phyloP scores from a whole-genome alignment of 2,113 vertebrate species.

The Oncorhynchus keta region DNA sequence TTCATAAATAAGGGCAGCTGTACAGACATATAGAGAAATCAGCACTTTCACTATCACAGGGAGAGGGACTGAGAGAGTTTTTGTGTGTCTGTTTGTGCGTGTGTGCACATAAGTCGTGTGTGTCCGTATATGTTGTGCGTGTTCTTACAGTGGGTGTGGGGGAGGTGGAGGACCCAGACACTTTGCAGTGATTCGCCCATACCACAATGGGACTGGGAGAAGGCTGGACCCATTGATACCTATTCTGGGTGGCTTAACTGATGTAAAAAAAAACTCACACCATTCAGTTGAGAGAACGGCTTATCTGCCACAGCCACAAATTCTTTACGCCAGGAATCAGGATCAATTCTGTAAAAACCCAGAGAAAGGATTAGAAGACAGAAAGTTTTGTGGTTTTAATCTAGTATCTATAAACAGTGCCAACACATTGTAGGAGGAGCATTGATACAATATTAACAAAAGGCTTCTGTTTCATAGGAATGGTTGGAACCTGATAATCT shows the following conservation, averaged over 20 bases:
- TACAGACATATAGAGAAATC: slow-evolving; percentile 68
- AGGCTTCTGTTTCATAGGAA: not conserved
- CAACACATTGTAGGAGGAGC: not conserved
- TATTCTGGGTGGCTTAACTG: not conserved
- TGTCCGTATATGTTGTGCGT: slow-evolving; percentile 15
- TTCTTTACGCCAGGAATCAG: not conserved
- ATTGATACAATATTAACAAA: not conserved
- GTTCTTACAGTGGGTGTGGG: not conserved
- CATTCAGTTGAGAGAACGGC: too few relatives aligned
- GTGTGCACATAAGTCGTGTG: slow-evolving; percentile 10
- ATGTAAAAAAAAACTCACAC: not conserved
- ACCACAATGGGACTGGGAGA: slow-evolving; percentile 2
- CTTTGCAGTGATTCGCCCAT: slow-evolving; percentile 42
- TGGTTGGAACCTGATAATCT: slow-evolving; percentile 1
- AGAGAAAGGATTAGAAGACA: too few relatives aligned
- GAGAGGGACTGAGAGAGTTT: not conserved
- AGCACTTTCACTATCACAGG: slow-evolving; percentile 63
- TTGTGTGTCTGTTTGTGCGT: slow-evolving; percentile 21
- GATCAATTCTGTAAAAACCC: too few relatives aligned
- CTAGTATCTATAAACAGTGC: not conserved
- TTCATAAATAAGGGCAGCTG: slow-evolving; percentile 66
- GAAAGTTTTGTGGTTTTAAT: not conserved
- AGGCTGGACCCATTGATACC: not conserved
- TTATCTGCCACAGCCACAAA: not conserved
- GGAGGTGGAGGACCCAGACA: slow-evolving; percentile 44